Conservation (phyloP, 2,113 vertebrate genomes). For the Mesitornis unicolor region DNA sequence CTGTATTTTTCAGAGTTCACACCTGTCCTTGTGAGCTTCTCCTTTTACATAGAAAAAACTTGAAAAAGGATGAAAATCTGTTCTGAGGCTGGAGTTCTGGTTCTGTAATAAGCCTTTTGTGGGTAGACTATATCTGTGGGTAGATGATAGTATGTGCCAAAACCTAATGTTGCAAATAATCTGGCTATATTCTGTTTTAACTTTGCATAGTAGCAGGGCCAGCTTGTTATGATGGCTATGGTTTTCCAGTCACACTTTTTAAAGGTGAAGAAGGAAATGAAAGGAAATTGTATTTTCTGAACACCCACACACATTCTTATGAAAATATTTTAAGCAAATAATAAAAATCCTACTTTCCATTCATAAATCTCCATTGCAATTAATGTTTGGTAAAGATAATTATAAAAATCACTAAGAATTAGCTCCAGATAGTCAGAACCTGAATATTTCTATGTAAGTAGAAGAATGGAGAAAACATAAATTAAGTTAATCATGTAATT, state of each 20-base stretch:
- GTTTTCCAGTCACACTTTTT: neutral
- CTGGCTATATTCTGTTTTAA: neutral
- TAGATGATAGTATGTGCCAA: neutral
- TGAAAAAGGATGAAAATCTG: neutral
- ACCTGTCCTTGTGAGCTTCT: neutral
- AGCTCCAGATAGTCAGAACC: neutral
- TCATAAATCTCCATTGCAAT: neutral
- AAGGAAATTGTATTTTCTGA: neutral
- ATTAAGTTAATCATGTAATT: neutral
- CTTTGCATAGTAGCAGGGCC: neutral
- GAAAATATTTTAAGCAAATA: neutral
- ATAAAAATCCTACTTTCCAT: neutral
- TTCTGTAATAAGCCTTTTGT: neutral
- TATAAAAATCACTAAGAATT: neutral
- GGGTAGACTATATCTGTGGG: neutral
- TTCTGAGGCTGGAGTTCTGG: neutral
- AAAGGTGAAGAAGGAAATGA: neutral
- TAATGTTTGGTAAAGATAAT: neutral
- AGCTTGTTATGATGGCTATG: neutral
- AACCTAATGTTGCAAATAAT: neutral
- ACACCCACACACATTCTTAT: accelerated
- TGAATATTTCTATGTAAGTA: neutral
- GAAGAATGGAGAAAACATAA: neutral
- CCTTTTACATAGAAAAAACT: neutral
- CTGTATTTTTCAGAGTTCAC: neutral